Conservation (phyloP, 1,140 invertebrate genomes). For the Conus betulinus region DNA sequence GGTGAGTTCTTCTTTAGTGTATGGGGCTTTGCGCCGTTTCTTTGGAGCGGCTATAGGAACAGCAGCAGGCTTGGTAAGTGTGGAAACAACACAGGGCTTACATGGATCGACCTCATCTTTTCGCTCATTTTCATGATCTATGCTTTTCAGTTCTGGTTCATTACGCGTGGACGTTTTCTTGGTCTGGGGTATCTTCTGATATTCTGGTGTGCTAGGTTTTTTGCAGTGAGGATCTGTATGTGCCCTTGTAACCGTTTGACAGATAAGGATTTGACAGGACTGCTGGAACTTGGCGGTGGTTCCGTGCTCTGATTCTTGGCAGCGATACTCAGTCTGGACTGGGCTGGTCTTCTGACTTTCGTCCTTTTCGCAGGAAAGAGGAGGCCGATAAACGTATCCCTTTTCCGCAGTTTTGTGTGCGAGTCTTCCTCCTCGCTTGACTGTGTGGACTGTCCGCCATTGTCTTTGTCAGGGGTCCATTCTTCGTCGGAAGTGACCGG, state of each 20-base stretch:
- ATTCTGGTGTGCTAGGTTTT: background rate
- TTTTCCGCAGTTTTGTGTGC: background rate
- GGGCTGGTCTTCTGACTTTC: background rate
- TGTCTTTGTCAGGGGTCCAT: slow-evolving; percentile 25
- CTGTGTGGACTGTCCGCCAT: background rate
- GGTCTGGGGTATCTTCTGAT: background rate
- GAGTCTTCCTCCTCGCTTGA: background rate
- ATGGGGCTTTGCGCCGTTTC: slow-evolving; percentile 31
- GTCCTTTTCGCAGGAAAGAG: background rate
- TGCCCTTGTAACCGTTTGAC: background rate
- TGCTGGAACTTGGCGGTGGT: background rate
- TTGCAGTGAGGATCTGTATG: background rate
- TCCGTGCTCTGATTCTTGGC: background rate
- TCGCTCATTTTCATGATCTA: background rate
- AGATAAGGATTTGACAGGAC: background rate
- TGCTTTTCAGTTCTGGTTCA: background rate
- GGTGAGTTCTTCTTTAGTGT: slow-evolving; percentile 40
- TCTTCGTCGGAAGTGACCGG: slow-evolving; percentile 14
- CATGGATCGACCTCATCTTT: background rate
- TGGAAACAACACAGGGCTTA: background rate
- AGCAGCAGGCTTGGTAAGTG: background rate
- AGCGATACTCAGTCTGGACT: background rate
- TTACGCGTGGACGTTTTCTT: background rate
- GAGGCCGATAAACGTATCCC: background rate
- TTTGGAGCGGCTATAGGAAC: background rate